Conservation (phyloP, 2,797 vertebrate genomes). For the Acrossocheilus wenchowensis region DNA sequence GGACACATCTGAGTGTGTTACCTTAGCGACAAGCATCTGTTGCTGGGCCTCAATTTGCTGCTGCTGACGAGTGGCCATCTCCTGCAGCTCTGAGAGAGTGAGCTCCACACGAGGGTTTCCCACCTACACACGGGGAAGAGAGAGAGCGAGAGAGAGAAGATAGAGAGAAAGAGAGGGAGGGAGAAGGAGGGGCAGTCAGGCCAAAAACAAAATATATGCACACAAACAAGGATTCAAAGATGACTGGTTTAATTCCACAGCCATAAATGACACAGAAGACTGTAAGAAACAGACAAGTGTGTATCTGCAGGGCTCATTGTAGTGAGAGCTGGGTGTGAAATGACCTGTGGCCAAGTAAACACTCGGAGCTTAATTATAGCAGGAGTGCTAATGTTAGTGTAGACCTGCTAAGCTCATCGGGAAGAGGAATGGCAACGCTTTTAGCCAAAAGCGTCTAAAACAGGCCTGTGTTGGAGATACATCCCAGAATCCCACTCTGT, state of each 20-base stretch:
- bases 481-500: conserved; percentile 44
- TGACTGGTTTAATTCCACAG: conserved; percentile 22
- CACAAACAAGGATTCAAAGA: conserved; percentile 37
- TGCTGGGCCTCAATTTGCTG: conserved; percentile 98
- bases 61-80: conserved; percentile 96
- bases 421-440: conserved; percentile 2
- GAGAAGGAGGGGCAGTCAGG: conserved; percentile 1
- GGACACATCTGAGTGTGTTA: conserved; percentile 65
- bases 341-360: conserved; percentile 54
- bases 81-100: conserved; percentile 96
- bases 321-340: conserved; percentile 53
- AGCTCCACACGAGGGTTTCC: conserved; percentile 94
- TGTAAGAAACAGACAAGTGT: neutral
- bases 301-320: conserved; percentile 29
- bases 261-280: neutral
- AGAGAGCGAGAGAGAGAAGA: neutral
- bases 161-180: too few species aligned
- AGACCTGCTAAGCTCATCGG: conserved; percentile 15
- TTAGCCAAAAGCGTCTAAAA: conserved; percentile 34
- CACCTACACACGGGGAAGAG: conserved; percentile 74
- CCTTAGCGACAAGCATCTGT: conserved; percentile 98
- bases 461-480: conserved; percentile 12
- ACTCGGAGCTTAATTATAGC: conserved; percentile 49
- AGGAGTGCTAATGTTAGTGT: conserved; percentile 44
- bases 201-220: neutral